Evolutionary conservation across 2,113 vertebrate genomes (phyloP), one percentile per base, ranked within the genome.

Genomic region (Anguilla japonica): DNA sequence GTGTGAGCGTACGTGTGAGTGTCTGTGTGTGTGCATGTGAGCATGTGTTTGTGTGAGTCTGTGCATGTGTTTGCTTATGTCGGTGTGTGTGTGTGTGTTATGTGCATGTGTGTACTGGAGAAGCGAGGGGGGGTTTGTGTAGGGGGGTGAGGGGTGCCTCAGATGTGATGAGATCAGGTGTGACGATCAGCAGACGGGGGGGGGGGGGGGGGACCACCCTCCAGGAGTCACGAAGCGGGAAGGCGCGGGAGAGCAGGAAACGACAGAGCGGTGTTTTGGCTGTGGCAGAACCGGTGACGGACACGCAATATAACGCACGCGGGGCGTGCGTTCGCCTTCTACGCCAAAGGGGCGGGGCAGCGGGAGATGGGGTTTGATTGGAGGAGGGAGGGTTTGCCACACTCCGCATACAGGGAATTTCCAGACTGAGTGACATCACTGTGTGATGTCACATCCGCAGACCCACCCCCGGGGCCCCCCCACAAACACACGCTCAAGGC

Each of bases 401-500:
- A 14, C 57, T 14, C 57, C 3, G 18, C 14, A 18, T 14, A 60
- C 11, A 16, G 11, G 57, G 57, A 3, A 60, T n/a, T 71, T n/a
- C 63, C 63, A 26, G 7, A n/a, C 63, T n/a, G 22, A n/a, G 26
- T n/a, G 20, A n/a, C 26, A 1, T 13, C 26, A 9, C n/a, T 9
- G n/a, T 13, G 8, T 34, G 71, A 60, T 22, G 82, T 56, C 53
- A 83, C 82, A 83, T 29, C 81, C 56, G 81, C n/a, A 14, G 50
- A 26, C 40, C 40, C 8, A 11, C 8, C 50, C 41, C 40, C 3
- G 0, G 39, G 63, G 63, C 16, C 79, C 20, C 56, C 87, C 81
- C 1, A 87, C 50, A 0, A 56, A 87, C 83, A 89, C 86, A 87
- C 56, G 81, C 86, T 87, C 87, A 85, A 90, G 67, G 88, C 86